Base-by-base conservation (phyloP, 1,140 invertebrate species). In the Zaprionus camerounensis region DNA sequence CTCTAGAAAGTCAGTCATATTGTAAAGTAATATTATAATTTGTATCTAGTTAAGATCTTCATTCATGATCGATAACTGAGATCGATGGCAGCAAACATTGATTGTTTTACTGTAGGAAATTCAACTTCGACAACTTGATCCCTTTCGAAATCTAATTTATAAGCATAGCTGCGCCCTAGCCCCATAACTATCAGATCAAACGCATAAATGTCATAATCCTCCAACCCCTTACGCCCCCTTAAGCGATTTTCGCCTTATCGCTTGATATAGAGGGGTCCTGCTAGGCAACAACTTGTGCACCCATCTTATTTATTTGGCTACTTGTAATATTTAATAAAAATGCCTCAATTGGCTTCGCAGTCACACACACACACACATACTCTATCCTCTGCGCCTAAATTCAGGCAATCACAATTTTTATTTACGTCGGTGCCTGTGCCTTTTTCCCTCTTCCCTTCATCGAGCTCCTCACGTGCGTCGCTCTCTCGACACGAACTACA, bases 391-490 rank as follows among this genome's bases (percentile, higher is more conserved):
- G 59, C 28, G 57, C 57, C 77, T 78, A 56, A 71, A 78, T 80
- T 78, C 76, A 70, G 81, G 82, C 87, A 91, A 91, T 91, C 88
- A 85, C 72, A 91, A 85, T 88, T 88, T 85, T 80, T 85, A 90
- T 90, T 91, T 91, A 80, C 66, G 58, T 64, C 51, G 44, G 59
- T 38, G 55, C 58, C 72, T 51, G 26, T 2, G 53, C 49, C 62
- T 51, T 13, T 13, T 62, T 36, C 17, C 41, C 28, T n/a, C 2
- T 9, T 51, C 63, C 36, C 20, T 4, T 38, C 36, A 5, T 5
- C 26, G 44, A 20, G 5, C 36, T 36, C 44, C 63, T 84, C 81
- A 88, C 81, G 85, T 88, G 84, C 75, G 61, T 66, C 64, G 63
- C 69, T 66, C 75, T 66, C 75, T 70, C 71, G 64, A 76, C 81